Conservation (phyloP, 2,113 vertebrate genomes). For the Crotalus tigris region DNA sequence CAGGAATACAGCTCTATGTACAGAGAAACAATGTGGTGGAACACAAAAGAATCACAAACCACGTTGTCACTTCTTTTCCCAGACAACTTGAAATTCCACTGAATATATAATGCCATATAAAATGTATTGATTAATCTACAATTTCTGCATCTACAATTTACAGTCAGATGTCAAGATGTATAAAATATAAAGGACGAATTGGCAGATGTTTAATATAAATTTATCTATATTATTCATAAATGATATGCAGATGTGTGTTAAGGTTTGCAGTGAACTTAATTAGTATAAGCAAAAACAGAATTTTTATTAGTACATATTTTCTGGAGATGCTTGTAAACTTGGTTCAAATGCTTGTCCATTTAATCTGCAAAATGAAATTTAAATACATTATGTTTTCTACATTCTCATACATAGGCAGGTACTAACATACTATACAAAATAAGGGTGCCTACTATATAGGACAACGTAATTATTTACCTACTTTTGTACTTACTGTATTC, state of each 20-base stretch:
- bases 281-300: background rate
- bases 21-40: background rate
- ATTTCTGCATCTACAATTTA: background rate
- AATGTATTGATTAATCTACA: background rate
- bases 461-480: background rate
- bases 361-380: background rate
- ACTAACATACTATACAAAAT: background rate
- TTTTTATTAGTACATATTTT: background rate
- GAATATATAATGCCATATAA: background rate
- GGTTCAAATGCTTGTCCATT: background rate
- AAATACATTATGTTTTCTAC: background rate
- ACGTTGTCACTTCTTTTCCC: background rate
- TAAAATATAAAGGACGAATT: background rate
- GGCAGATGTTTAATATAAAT: background rate
- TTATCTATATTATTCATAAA: background rate
- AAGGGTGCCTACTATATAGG: background rate
- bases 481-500: background rate
- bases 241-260: background rate
- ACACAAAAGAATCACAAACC: background rate
- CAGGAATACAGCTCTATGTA: background rate
- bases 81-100: background rate
- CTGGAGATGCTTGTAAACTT: background rate
- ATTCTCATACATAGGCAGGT: background rate
- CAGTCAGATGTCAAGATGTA: background rate
- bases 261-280: background rate